Evolutionary conservation across 2,888 invertebrate species (phyloP).

Genomic region (Synergus umbraculus): DNA sequence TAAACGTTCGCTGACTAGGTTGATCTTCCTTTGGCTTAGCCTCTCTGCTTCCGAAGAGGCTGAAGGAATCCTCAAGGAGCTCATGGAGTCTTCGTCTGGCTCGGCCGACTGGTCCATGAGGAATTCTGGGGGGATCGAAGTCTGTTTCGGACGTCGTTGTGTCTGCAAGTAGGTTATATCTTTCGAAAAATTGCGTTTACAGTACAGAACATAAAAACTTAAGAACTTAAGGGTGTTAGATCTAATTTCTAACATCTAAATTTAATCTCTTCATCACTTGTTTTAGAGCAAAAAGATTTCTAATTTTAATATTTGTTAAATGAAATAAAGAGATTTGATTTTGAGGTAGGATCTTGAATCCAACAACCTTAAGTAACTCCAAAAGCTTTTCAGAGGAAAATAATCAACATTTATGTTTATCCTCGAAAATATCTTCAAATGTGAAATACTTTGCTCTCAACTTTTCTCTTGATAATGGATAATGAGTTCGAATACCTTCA

Average conservation of each 20-base stretch:
- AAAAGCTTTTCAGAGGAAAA: neutral
- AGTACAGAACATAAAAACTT: neutral
- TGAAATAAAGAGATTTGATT: too few species aligned
- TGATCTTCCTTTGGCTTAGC: slow-evolving; percentile 77
- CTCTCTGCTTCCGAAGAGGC: slow-evolving; percentile 84
- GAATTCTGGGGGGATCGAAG: slow-evolving; percentile 59
- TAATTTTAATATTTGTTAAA: too few species aligned
- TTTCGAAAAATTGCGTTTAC: slow-evolving; percentile 48
- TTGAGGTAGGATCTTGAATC: too few species aligned
- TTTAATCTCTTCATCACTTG: too few species aligned
- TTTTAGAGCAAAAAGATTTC: too few species aligned
- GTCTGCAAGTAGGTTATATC: slow-evolving; percentile 56
- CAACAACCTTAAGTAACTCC: too few species aligned
- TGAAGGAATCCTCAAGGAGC: slow-evolving; percentile 88
- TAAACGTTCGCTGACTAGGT: slow-evolving; percentile 54
- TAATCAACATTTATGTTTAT: neutral
- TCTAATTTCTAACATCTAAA: too few species aligned
- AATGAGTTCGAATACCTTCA: slow-evolving; percentile 59
- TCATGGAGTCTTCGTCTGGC: slow-evolving; percentile 88
- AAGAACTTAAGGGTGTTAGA: too few species aligned
- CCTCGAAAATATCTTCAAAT: neutral
- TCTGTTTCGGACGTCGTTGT: slow-evolving; percentile 64
- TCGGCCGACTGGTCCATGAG: slow-evolving; percentile 78
- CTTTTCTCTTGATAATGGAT: neutral
- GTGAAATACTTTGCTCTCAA: neutral